These are phyloP conservation scores for Danio aesculapii DNA, from an alignment of 2,797 vertebrate genomes.

Conservation along the genomic window DNA sequence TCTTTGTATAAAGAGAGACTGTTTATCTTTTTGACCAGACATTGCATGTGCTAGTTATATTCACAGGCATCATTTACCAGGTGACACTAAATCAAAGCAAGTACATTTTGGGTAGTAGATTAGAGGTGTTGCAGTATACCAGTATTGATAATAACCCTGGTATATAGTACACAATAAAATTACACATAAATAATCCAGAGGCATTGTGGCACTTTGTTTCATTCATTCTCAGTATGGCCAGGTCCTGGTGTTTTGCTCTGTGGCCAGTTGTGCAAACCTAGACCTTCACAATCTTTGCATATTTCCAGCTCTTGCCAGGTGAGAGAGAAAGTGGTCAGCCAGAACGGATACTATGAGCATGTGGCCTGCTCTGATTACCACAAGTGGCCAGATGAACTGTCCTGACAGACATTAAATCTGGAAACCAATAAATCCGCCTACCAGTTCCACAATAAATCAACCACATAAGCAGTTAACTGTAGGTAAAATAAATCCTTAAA, in stretches of 20 bases:
- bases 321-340: conserved; percentile 2
- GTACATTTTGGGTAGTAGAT: background rate
- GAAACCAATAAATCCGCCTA: background rate
- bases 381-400: conserved; percentile 19
- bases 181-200: too few species aligned
- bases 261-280: background rate
- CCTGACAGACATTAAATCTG: background rate
- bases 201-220: too few species aligned
- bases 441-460: conserved; percentile 1
- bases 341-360: background rate
- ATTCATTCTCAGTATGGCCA: background rate
- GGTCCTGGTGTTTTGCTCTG: background rate
- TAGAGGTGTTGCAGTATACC: background rate
- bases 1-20: background rate
- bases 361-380: background rate
- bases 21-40: background rate
- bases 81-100: background rate
- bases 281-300: background rate
- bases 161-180: too few species aligned
- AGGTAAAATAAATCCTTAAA: too few species aligned
- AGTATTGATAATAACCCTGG: too few species aligned
- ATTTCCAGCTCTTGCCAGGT: background rate
- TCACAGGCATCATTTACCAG: background rate
- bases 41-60: background rate
- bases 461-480: too few species aligned